Evolutionary conservation across 1,140 invertebrate genomes (phyloP), one percentile per base, ranked within the genome.

Genomic region (Melipona quadrifasciata): DNA sequence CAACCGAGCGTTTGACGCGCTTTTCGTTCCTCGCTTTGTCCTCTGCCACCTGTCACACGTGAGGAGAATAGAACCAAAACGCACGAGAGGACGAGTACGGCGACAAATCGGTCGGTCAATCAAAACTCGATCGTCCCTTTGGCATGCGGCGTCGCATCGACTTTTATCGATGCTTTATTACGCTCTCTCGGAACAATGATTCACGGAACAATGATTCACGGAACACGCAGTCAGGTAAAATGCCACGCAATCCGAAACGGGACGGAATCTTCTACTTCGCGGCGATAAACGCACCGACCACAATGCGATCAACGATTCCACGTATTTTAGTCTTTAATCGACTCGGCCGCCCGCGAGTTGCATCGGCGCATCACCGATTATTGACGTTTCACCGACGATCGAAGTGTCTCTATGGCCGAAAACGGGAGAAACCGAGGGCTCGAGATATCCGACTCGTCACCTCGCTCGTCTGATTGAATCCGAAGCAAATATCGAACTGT

Each of bases 201-300:
- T 82, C 80, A 58, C 31, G 12, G 24, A 21, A 31, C 61, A 51
- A 68, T 76, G 80, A 76, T 57, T 82, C 80, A 58, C 31, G 12
- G 24, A 21, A 31, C 61, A 51, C 51, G 6, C 39, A 39, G 53
- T 53, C 51, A 76, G 51, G 72, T 76, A 82, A 61, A 65, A 58
- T 24, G 14, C 31, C 10, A 53, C 27, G 51, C 27, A n/a, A 51
- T 39, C 27, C 19, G n/a, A 55, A 34, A n/a, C 5, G 55, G 51
- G 61, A 39, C 5, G 53, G 53, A 55, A n/a, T 31, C 17, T 81
- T 72, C 31, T 14, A 10, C 3, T 31, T 24, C 12, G 5, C 39
- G 55, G 12, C 5, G 19, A 21, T 0, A 39, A 39, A 68, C 67
- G 0, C 67, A 24, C 4, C 3, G 65, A 21, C 34, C 11, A 14